These are phyloP conservation scores for Athalia circularis DNA, from an alignment of 2,888 invertebrate genomes.

Conservation along the genomic window DNA sequence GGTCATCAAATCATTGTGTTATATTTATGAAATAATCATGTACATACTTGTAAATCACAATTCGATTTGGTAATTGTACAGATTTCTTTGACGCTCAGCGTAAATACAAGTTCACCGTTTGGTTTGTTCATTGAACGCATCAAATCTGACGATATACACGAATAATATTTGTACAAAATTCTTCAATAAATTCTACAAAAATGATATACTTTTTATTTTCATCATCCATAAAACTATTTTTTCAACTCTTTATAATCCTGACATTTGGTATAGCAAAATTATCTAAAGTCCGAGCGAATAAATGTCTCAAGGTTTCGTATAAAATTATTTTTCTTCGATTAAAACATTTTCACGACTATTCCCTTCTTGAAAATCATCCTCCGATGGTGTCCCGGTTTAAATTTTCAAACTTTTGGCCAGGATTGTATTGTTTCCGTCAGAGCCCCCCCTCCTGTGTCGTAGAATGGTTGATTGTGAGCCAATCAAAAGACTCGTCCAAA, in stretches of 20 bases:
- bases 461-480: background rate
- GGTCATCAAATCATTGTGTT: background rate
- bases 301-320: too few relatives aligned
- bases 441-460: background rate
- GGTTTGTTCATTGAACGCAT: background rate
- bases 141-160: constrained; percentile 4
- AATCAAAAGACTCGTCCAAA: background rate
- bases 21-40: constrained; percentile 33
- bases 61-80: constrained; percentile 9
- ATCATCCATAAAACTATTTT: background rate
- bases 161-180: constrained; percentile 2
- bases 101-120: background rate
- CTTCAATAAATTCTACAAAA: constrained; percentile 7
- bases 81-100: background rate
- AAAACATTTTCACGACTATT: too few relatives aligned
- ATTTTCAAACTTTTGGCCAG: background rate
- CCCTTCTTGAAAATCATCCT: too few relatives aligned
- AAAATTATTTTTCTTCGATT: too few relatives aligned
- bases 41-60: constrained; percentile 22
- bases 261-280: too few relatives aligned
- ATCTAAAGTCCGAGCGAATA: too few relatives aligned
- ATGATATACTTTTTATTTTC: background rate
- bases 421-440: constrained; percentile 19
- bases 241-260: too few relatives aligned
- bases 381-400: too few relatives aligned